Evolutionary conservation across 2,797 vertebrate species (phyloP).

Genomic region (Hydrocynus forskahlii): DNA sequence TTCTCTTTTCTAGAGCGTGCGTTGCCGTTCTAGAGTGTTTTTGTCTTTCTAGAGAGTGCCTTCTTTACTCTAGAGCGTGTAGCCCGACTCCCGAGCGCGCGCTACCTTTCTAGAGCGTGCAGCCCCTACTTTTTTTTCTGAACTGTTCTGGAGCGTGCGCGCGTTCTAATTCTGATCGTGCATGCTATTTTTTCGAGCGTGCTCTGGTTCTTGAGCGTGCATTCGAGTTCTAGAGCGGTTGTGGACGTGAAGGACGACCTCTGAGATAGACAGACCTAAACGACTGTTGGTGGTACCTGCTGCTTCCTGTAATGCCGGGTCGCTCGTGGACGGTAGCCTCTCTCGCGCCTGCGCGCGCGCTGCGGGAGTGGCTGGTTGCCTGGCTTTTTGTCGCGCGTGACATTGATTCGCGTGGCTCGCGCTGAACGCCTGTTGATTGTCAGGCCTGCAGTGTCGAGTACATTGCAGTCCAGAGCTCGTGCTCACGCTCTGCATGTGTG

Average conservation of each 20-base stretch:
- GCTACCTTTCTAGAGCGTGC: not conserved
- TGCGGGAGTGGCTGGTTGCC: slow-evolving; percentile 61
- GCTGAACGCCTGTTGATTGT: slow-evolving; percentile 60
- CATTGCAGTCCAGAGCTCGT: not conserved
- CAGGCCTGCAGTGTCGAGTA: not conserved
- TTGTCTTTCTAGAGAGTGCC: too few relatives aligned
- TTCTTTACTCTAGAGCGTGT: too few relatives aligned
- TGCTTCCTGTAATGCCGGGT: slow-evolving; percentile 44
- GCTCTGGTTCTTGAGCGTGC: not conserved
- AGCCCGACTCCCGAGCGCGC: not conserved
- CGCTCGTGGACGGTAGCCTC: slow-evolving; percentile 29
- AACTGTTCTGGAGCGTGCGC: not conserved
- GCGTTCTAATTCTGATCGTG: not conserved
- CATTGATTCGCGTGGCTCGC: slow-evolving; percentile 58
- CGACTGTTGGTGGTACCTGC: slow-evolving; percentile 39
- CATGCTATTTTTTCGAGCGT: not conserved
- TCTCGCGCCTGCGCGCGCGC: slow-evolving; percentile 39
- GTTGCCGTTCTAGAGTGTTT: too few relatives aligned
- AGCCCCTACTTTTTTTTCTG: too few relatives aligned
- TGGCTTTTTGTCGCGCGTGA: slow-evolving; percentile 61
- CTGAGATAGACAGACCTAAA: not conserved
- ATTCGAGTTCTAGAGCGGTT: slow-evolving; percentile 9
- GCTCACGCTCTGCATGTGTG: not conserved
- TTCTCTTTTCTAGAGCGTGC: not conserved
- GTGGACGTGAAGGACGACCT: slow-evolving; percentile 23